Evolutionary conservation across 2,797 vertebrate species (phyloP).

Genomic region (Enteromius afrohamiltoni): DNA sequence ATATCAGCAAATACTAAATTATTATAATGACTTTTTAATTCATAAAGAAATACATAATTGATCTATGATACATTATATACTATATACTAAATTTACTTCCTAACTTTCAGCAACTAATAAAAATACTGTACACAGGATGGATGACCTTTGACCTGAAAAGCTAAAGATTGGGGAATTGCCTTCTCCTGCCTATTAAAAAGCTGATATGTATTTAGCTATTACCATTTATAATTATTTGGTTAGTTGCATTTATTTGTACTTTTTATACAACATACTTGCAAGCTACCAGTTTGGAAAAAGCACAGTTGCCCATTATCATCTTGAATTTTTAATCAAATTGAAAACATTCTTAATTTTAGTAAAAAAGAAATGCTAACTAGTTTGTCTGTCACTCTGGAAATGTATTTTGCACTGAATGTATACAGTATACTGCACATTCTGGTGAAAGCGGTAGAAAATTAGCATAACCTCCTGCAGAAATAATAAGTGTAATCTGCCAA

Average conservation of each 20-base stretch:
- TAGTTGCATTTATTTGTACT: too few relatives aligned
- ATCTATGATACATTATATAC: neutral
- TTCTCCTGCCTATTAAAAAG: neutral
- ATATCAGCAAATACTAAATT: neutral
- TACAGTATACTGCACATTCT: neutral
- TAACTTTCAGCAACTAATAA: neutral
- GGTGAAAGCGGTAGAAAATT: neutral
- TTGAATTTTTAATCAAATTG: neutral
- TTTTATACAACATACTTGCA: neutral
- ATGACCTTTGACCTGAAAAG: constrained; percentile 4
- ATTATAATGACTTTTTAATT: neutral
- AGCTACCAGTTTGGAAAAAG: neutral
- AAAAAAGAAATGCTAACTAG: neutral
- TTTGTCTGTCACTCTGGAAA: neutral
- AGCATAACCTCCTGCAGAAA: neutral
- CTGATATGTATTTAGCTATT: neutral
- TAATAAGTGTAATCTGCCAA: neutral
- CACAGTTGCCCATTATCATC: neutral
- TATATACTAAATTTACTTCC: neutral
- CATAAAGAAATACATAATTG: neutral
- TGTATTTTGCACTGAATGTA: neutral
- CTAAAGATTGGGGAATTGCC: neutral
- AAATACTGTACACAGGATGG: neutral
- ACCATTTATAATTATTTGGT: neutral
- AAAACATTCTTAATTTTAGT: neutral